Base-by-base conservation (phyloP, 2,113 vertebrate genomes). In the Phodopus roborovskii region DNA sequence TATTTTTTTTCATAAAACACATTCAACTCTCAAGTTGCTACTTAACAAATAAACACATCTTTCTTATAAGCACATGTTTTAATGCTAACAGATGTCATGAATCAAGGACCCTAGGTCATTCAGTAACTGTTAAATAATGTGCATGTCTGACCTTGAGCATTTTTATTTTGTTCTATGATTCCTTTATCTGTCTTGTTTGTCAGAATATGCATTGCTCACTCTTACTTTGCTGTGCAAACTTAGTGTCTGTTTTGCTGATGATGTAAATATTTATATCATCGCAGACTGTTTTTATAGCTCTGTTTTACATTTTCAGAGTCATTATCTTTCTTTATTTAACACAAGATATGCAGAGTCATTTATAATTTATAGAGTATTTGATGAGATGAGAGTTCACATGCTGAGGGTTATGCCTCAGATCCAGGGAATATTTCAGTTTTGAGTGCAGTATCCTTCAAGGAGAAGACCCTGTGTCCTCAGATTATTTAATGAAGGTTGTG, bases 311-410 rank as follows among this genome's bases (percentile, higher is more conserved):
- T 96, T 96, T 94, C 94, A 91, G 97, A 96, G 78, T 71, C 95
- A 77, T 97, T 77, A 42, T 81, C 83, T 96, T 88, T 88, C 87
- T 96, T 88, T 88, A 93, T 88, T 97, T 94, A 93, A 95, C 95
- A 97, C 91, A 98, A 96, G 60, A 92, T 96, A 95, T 95, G 81
- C 64, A 85, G 85, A 90, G 42, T 79, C 13, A 95, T 97, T 97
- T 95, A 91, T 97, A 97, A 97, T 98, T 95, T 68, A 97, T 91
- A 70, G 78, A 93, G 93, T 56, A 93, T 97, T 97, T 97, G 94
- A 94, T 95, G 96, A 96, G 70, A 93, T 11, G 9, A 28, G 92
- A 66, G 20, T 84, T 98, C 56, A 92, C 91, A 96, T 97, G 81
- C 96, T 98, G 92, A 56, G 50, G 91, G 70, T 88, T 77, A 3